Evolutionary conservation across 2,888 invertebrate genomes (phyloP).

Genomic region (Ectemnius cavifrons): DNA sequence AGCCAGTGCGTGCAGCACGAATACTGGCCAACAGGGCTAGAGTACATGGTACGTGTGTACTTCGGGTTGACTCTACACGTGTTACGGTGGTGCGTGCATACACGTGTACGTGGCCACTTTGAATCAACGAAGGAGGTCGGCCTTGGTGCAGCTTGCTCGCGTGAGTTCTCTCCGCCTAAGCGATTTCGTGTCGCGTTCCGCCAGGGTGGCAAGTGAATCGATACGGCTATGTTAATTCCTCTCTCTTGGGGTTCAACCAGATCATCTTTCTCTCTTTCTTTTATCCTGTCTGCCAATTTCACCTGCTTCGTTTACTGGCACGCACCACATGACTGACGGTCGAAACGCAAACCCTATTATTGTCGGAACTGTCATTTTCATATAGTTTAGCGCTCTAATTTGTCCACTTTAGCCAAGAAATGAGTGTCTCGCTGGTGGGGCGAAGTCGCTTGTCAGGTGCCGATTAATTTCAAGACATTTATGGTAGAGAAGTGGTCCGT

Average conservation of each 20-base stretch:
- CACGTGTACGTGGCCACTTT: background rate
- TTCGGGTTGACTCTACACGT: background rate
- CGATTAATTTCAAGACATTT: too few relatives aligned
- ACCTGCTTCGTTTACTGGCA: too few relatives aligned
- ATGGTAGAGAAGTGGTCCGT: too few relatives aligned
- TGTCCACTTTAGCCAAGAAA: too few relatives aligned
- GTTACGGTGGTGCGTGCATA: background rate
- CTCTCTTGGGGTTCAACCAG: background rate
- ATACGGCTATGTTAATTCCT: background rate
- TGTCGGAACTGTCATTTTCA: too few relatives aligned
- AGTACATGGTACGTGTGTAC: background rate
- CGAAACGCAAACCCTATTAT: too few relatives aligned
- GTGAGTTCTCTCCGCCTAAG: constrained; percentile 2
- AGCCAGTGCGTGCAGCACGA: constrained; percentile 38
- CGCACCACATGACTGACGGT: too few relatives aligned
- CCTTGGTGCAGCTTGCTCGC: background rate
- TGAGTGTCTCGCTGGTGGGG: too few relatives aligned
- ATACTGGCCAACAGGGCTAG: background rate
- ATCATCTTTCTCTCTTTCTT: background rate
- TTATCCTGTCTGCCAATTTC: background rate
- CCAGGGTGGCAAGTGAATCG: background rate
- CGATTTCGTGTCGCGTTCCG: constrained; percentile 2
- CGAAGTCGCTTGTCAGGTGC: too few relatives aligned
- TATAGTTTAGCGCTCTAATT: too few relatives aligned
- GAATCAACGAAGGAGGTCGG: background rate